A percentile compares a stretch with the other conserved stretches of the same genome.
These are phyloP conservation scores for Ditylenchus dipsaci DNA, from an alignment of 1,140 invertebrate species.

Conservation along the genomic window DNA sequence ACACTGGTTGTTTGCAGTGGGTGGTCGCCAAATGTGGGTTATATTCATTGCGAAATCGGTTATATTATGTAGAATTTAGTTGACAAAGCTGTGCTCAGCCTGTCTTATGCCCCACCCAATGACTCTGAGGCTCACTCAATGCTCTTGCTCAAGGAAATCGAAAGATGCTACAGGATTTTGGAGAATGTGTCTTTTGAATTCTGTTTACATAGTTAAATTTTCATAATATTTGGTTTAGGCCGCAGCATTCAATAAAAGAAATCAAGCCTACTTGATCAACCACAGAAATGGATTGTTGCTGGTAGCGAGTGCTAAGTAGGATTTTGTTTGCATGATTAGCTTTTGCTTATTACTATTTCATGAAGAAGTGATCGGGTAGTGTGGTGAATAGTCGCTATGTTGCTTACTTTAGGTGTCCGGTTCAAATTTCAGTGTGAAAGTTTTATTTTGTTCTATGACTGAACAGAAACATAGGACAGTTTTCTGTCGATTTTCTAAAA, in stretches of 20 bases:
- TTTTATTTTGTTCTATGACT: too few species aligned
- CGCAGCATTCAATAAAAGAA: slow-evolving; percentile 35
- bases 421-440: too few species aligned
- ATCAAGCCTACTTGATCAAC: slow-evolving; percentile 29
- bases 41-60: slow-evolving; percentile 12
- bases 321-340: too few species aligned
- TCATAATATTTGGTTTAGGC: slow-evolving; percentile 16
- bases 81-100: slow-evolving; percentile 29
- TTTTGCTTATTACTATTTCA: too few species aligned
- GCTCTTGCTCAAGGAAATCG: slow-evolving; percentile 27
- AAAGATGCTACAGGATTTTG: slow-evolving; percentile 39
- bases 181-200: slow-evolving; percentile 29
- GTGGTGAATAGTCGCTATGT: too few species aligned
- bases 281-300: slow-evolving; percentile 33
- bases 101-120: slow-evolving; percentile 10
- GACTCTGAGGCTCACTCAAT: not conserved
- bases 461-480: too few species aligned
- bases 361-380: too few species aligned
- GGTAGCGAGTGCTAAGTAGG: slow-evolving; percentile 29
- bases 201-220: slow-evolving; percentile 5
- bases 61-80: slow-evolving; percentile 19
- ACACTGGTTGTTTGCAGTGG: slow-evolving; percentile 24
- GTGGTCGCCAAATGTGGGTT: slow-evolving; percentile 40
- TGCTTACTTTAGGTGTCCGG: too few species aligned
- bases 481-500: too few species aligned